Conservation (phyloP, 2,797 vertebrate genomes). For the Mormyrus hasselquistii region DNA sequence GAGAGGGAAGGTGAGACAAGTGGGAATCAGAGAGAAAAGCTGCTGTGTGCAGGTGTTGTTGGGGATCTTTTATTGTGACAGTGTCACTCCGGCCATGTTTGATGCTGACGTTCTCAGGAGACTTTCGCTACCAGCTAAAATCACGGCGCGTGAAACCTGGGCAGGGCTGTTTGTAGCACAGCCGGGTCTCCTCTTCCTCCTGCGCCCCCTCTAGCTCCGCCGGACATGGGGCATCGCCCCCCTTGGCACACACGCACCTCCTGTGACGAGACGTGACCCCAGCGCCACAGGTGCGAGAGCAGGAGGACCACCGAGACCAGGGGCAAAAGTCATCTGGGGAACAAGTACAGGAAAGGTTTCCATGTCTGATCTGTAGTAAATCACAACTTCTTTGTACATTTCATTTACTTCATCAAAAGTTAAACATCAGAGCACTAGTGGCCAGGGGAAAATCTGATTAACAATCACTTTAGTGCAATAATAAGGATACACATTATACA, state of each 20-base stretch:
- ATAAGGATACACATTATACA: not conserved
- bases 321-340: conserved; percentile 66
- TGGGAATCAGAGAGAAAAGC: not conserved
- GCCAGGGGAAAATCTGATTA: not conserved
- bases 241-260: conserved; percentile 62
- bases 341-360: not conserved
- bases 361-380: not conserved
- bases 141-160: conserved; percentile 49
- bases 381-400: not conserved
- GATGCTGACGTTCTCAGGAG: not conserved
- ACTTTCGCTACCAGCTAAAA: not conserved
- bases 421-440: not conserved
- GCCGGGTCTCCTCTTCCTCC: conserved; percentile 54
- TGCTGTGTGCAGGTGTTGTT: not conserved
- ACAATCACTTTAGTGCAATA: not conserved
- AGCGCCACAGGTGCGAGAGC: conserved; percentile 72
- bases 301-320: conserved; percentile 73
- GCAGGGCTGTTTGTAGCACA: conserved; percentile 70
- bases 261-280: conserved; percentile 62
- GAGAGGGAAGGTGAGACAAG: not conserved
- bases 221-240: conserved; percentile 52
- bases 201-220: conserved; percentile 35
- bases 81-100: not conserved
- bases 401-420: not conserved
- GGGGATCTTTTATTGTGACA: not conserved